Base-by-base conservation (phyloP, 2,888 invertebrate genomes). In the Noctua janthe region DNA sequence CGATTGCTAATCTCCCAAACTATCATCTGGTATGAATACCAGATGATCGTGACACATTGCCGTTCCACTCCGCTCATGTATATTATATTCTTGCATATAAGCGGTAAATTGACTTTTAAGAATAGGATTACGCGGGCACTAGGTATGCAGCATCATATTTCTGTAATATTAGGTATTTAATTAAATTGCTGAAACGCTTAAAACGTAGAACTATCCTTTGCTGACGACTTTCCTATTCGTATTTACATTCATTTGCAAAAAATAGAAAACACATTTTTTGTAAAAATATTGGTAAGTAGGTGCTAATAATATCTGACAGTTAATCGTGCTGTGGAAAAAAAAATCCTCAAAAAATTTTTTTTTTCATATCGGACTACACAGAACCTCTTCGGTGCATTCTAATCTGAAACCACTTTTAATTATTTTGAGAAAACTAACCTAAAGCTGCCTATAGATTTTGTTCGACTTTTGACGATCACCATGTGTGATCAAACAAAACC, bases 1-100 rank as follows among this genome's bases (percentile, higher is more conserved):
- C 54, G 10, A 20, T 76, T 67, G n/a, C 35, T 56, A 20, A 49
- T 78, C 47, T n/a, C 49, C 15, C 20, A 51, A 76, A 62, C 39
- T 73, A 39, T 51, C n/a, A n/a, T n/a, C n/a, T n/a, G n/a, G n/a
- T n/a, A n/a, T n/a, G n/a, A n/a, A 72, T 59, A 56, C 20, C 35
- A 72, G n/a, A 17, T 35, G 1, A 72, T 76, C 20, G n/a, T 35
- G 39, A 43, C 72, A n/a, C 7, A 73, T 39, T 74, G 17, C 51
- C 20, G 39, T 49, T 15, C 39, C 62, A 64, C 29, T 29, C 29
- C 29, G 39, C 49, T 29, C 62, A 20, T 72, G 17, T n/a, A 35
- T 76, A 35, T 59, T 29, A 47, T 59, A 43, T 49, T 49, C 5
- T 72, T 59, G 47, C 11, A 17, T 56, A 47, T 35, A 71, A 15